Percentiles rank a stretch among this genome's conserved stretches.
phyloP scores from a whole-genome alignment of 2,113 vertebrate species.

The Salminus brasiliensis region DNA sequence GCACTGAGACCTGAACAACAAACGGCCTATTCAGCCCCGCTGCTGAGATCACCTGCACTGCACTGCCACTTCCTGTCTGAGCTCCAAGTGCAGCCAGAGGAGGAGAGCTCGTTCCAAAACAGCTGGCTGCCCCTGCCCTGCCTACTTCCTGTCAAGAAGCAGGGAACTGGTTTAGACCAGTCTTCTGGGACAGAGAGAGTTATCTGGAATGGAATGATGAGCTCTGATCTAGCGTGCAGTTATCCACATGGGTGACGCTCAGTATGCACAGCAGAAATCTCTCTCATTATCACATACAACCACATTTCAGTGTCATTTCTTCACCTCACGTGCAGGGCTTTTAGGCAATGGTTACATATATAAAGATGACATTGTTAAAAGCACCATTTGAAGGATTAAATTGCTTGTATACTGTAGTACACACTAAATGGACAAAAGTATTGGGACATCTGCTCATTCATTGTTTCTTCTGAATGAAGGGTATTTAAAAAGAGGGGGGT shows the following conservation, averaged over 20 bases:
- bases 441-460: too few relatives aligned
- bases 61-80: conserved; percentile 39
- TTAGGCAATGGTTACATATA: too few relatives aligned
- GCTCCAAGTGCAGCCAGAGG: conserved; percentile 21
- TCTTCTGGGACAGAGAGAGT: conserved; percentile 9
- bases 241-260: background rate
- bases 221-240: background rate
- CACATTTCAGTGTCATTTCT: background rate
- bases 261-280: too few relatives aligned
- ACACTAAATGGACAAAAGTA: too few relatives aligned
- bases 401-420: too few relatives aligned
- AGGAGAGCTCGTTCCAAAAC: conserved; percentile 23
- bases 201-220: background rate
- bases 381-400: too few relatives aligned
- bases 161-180: conserved; percentile 26
- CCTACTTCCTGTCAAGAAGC: conserved; percentile 33
- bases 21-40: conserved; percentile 38
- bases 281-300: background rate
- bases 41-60: conserved; percentile 44
- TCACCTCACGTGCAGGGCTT: too few relatives aligned
- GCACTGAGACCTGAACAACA: conserved; percentile 13
- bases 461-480: too few relatives aligned
- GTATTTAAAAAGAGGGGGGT: too few relatives aligned
- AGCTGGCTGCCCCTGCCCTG: conserved; percentile 12
- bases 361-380: too few relatives aligned